These are phyloP conservation scores for Unio pictorum DNA, from an alignment of 2,888 invertebrate species.

Conservation along the genomic window DNA sequence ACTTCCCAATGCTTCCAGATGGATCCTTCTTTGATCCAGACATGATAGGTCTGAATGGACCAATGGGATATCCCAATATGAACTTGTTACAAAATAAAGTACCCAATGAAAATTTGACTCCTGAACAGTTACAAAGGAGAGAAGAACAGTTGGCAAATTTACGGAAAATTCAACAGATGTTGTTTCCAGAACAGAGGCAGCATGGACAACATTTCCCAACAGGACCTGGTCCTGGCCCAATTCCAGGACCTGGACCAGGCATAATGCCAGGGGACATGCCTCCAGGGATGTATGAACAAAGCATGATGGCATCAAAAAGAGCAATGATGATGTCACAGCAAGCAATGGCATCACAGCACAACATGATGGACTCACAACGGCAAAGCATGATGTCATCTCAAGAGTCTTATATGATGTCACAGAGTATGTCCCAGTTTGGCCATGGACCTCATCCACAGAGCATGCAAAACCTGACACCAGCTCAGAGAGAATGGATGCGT, in stretches of 20 bases:
- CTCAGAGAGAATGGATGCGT: conserved; percentile 92
- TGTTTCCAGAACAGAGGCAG: conserved; percentile 82
- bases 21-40: conserved; percentile 46
- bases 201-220: conserved; percentile 45
- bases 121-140: conserved; percentile 93
- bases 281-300: conserved; percentile 50
- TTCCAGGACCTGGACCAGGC: conserved; percentile 34
- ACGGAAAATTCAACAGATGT: conserved; percentile 91
- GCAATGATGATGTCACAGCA: conserved; percentile 52
- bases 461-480: conserved; percentile 71
- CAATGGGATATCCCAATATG: conserved; percentile 33
- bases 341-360: conserved; percentile 47
- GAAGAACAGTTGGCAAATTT: conserved; percentile 94
- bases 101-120: conserved; percentile 88
- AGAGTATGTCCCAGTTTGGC: conserved; percentile 51
- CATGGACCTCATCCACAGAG: conserved; percentile 58
- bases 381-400: conserved; percentile 47
- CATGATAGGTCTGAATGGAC: conserved; percentile 33
- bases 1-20: conserved; percentile 50
- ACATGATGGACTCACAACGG: conserved; percentile 40
- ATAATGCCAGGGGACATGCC: conserved; percentile 54
- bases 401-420: conserved; percentile 57
- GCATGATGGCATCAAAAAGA: conserved; percentile 55
- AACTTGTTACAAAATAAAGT: conserved; percentile 67
- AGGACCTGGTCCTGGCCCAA: conserved; percentile 41